Evolutionary conservation across 1,140 invertebrate genomes (phyloP).

Genomic region (Hylaeus volcanicus): DNA sequence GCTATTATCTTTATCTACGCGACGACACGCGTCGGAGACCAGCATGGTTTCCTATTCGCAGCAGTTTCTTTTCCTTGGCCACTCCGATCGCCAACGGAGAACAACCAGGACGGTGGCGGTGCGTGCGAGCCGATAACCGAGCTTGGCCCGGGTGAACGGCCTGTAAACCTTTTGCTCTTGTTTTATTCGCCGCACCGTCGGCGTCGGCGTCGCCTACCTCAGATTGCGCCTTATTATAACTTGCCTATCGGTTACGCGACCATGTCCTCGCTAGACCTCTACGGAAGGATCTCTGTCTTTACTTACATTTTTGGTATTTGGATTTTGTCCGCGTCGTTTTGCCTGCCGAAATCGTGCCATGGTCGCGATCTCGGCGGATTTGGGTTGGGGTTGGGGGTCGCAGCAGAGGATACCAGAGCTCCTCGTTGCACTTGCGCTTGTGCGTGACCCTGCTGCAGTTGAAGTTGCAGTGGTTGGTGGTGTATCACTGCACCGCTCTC

Average conservation of each 20-base stretch:
- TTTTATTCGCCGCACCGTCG: constrained; percentile 18
- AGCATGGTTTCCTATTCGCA: constrained; percentile 44
- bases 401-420: constrained; percentile 80
- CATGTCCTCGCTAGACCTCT: neutral
- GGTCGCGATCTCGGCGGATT: constrained; percentile 88
- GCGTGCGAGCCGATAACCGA: constrained; percentile 57
- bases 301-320: constrained; percentile 99
- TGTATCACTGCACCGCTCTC: constrained; percentile 78
- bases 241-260: constrained; percentile 47
- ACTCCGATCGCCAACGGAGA: constrained; percentile 17
- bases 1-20: constrained; percentile 56
- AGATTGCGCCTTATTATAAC: constrained; percentile 66
- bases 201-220: constrained; percentile 47
- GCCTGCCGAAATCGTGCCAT: constrained; percentile 95
- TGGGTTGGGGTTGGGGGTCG: constrained; percentile 83
- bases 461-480: constrained; percentile 77
- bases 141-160: constrained; percentile 70
- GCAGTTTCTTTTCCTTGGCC: constrained; percentile 20
- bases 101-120: constrained; percentile 31
- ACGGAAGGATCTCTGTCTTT: constrained; percentile 4
- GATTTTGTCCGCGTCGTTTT: constrained; percentile 96
- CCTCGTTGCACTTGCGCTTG: constrained; percentile 81
- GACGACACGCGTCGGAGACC: constrained; percentile 33
- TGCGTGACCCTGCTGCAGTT: constrained; percentile 74
- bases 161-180: constrained; percentile 59